A percentile compares a stretch with the other conserved stretches of the same genome.
Conservation (phyloP, 1,140 invertebrate species). For the Eurosta solidaginis region DNA sequence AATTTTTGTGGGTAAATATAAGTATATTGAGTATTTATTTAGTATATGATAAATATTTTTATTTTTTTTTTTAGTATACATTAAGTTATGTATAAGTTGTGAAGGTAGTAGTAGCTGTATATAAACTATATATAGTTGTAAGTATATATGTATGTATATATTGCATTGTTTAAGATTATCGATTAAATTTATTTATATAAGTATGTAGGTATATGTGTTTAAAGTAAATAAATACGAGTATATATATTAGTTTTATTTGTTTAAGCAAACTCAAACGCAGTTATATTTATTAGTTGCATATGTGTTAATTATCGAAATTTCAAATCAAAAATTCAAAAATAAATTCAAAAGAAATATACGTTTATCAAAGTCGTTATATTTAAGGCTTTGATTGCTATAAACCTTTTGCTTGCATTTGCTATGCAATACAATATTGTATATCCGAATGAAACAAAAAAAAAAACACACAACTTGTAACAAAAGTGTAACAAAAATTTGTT, state of each 20-base stretch:
- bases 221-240: neutral
- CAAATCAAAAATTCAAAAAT: constrained; percentile 29
- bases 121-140: constrained; percentile 8
- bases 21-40: neutral
- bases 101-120: neutral
- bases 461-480: constrained; percentile 20
- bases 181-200: constrained; percentile 25
- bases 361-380: neutral
- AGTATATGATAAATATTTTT: constrained; percentile 23
- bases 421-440: constrained; percentile 16
- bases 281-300: constrained; percentile 28
- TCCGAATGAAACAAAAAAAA: neutral
- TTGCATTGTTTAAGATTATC: constrained; percentile 25
- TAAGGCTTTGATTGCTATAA: neutral
- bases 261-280: constrained; percentile 27
- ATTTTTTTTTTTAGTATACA: neutral
- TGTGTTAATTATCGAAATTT: constrained; percentile 37
- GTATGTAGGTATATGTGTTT: too few species aligned
- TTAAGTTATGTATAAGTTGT: constrained; percentile 15
- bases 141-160: too few species aligned
- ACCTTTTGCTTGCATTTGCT: neutral
- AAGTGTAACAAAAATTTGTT: constrained; percentile 16
- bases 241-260: constrained; percentile 18
- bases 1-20: too few species aligned
- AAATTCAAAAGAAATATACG: neutral